Percentiles rank a stretch among this genome's conserved stretches.
Evolutionary conservation across 2,888 invertebrate genomes (phyloP).

Genomic region (Eupithecia exiguata): DNA sequence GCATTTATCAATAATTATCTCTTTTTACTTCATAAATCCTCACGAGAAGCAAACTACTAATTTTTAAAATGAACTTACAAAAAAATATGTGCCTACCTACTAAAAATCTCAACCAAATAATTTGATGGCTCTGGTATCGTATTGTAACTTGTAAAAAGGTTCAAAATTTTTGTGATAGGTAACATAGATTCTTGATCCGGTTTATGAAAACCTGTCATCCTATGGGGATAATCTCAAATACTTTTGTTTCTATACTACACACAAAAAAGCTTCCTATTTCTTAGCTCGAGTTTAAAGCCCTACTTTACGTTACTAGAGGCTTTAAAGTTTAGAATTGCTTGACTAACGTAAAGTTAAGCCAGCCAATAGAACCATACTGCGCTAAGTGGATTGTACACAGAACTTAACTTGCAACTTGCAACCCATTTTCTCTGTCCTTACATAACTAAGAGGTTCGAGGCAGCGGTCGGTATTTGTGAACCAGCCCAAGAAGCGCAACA

Average conservation of each 20-base stretch:
- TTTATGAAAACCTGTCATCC: neutral
- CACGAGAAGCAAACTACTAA: too few relatives aligned
- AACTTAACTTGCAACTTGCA: constrained; percentile 17
- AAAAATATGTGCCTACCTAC: too few relatives aligned
- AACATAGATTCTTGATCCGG: neutral
- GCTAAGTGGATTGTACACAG: constrained; percentile 11
- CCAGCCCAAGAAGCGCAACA: neutral
- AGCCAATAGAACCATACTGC: neutral
- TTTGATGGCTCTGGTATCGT: too few relatives aligned
- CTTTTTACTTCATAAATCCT: too few relatives aligned
- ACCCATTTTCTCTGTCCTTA: constrained; percentile 12
- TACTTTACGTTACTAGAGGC: neutral
- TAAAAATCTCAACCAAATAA: too few relatives aligned
- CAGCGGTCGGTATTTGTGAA: constrained; percentile 2
- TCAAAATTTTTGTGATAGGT: neutral
- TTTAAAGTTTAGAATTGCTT: constrained; percentile 2
- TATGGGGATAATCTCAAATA: neutral
- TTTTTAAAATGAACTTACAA: too few relatives aligned
- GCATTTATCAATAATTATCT: too few relatives aligned
- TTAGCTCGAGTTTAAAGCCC: neutral
- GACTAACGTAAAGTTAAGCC: neutral
- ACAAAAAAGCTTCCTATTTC: neutral
- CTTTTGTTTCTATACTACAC: neutral
- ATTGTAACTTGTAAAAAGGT: too few relatives aligned
- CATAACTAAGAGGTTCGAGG: constrained; percentile 13